phyloP scores from a whole-genome alignment of 2,113 vertebrate species.

The Sinocyclocheilus anophthalmus region DNA sequence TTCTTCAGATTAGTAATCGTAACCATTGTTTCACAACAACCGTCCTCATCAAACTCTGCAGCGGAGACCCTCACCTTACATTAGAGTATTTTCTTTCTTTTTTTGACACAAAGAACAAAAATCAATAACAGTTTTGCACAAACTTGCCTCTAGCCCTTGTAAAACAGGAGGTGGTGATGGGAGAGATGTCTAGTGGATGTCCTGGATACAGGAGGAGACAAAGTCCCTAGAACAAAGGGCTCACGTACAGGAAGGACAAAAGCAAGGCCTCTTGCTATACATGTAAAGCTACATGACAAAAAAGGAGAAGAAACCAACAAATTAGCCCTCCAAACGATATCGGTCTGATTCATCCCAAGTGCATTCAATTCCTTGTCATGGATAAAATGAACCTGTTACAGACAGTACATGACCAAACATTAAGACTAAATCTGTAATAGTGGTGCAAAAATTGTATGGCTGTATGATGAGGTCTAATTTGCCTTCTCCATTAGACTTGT shows the following conservation, averaged over 20 bases:
- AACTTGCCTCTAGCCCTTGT: conserved; percentile 63
- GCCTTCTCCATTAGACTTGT: conserved; percentile 10
- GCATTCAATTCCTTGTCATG: neutral
- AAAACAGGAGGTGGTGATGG: conserved; percentile 24
- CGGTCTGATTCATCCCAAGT: conserved; percentile 6
- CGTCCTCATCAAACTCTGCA: conserved; percentile 29
- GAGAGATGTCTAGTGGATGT: conserved; percentile 25
- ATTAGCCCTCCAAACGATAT: conserved; percentile 18
- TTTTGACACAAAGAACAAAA: conserved; percentile 55
- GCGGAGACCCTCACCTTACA: conserved; percentile 51
- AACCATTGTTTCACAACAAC: conserved; percentile 51
- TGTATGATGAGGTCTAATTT: neutral
- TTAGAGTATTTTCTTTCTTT: conserved; percentile 22
- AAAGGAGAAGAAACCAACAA: conserved; percentile 29
- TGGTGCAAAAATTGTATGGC: neutral
- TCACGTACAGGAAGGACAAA: conserved; percentile 43
- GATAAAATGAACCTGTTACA: conserved; percentile 11
- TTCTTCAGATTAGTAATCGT: conserved; percentile 65
- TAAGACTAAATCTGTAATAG: conserved; percentile 17
- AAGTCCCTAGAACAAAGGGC: conserved; percentile 32
- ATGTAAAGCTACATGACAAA: conserved; percentile 8
- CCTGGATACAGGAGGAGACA: neutral
- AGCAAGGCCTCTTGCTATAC: conserved; percentile 13
- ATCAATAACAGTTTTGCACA: conserved; percentile 61
- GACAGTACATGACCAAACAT: neutral